These are phyloP conservation scores for Rhamphomyia laevipes DNA, from an alignment of 2,888 invertebrate species.

Conservation along the genomic window DNA sequence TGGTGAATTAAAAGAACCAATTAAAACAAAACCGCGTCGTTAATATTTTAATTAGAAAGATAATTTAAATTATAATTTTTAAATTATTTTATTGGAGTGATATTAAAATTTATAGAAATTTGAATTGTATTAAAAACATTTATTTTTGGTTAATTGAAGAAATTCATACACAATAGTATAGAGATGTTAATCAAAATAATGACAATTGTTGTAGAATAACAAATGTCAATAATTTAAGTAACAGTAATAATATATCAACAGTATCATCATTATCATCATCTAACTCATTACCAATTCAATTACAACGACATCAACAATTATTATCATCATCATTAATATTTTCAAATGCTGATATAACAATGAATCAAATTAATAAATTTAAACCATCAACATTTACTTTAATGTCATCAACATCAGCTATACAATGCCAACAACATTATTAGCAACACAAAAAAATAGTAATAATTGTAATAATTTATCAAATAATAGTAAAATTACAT, in stretches of 20 bases:
- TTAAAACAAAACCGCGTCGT: too few relatives aligned
- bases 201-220: slow-evolving; percentile 1
- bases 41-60: too few relatives aligned
- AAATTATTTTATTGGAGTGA: too few relatives aligned
- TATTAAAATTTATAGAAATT: too few relatives aligned
- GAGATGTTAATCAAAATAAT: slow-evolving; percentile 19
- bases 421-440: background rate
- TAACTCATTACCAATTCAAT: background rate
- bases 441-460: background rate
- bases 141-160: too few relatives aligned
- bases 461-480: background rate
- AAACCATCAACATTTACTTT: background rate
- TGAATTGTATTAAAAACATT: too few relatives aligned
- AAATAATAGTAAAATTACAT: background rate
- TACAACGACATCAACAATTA: background rate
- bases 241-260: background rate
- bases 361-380: background rate
- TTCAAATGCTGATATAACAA: background rate
- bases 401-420: background rate
- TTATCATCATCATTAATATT: background rate
- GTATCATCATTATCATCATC: background rate
- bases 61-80: too few relatives aligned
- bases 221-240: background rate
- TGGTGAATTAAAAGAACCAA: too few relatives aligned
- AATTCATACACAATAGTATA: too few relatives aligned